Evolutionary conservation across 1,140 invertebrate genomes (phyloP).

Genomic region (Latrodectus geometricus): DNA sequence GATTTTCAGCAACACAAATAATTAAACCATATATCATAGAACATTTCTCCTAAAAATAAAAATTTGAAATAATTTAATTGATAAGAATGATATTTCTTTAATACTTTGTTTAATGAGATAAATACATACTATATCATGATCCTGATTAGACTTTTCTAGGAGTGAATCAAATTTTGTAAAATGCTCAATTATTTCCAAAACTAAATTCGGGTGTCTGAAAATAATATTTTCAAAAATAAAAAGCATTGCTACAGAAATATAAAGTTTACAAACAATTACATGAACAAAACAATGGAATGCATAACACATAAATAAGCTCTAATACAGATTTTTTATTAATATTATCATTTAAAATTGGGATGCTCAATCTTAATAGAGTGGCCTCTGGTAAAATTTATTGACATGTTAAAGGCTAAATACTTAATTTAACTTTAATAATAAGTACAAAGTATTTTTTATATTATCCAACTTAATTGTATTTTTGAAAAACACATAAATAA

Average conservation of each 20-base stretch:
- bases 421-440: too few relatives aligned
- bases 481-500: too few relatives aligned
- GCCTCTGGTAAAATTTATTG: too few relatives aligned
- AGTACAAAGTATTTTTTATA: too few relatives aligned
- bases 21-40: slow-evolving; percentile 75
- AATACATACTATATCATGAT: slow-evolving; percentile 66
- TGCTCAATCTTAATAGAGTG: too few relatives aligned
- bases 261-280: too few relatives aligned
- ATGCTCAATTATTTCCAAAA: slow-evolving; percentile 72
- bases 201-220: slow-evolving; percentile 69
- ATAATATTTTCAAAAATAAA: neutral
- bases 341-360: too few relatives aligned
- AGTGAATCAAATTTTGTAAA: slow-evolving; percentile 69
- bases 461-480: too few relatives aligned
- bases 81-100: neutral
- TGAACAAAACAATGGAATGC: too few relatives aligned
- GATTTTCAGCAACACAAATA: slow-evolving; percentile 76
- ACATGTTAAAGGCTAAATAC: too few relatives aligned
- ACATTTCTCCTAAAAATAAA: slow-evolving; percentile 67
- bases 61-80: neutral
- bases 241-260: slow-evolving; percentile 17
- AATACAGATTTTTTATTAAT: too few relatives aligned
- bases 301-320: too few relatives aligned
- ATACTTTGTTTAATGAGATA: neutral
- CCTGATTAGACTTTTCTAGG: slow-evolving; percentile 65